Base-by-base conservation (phyloP, 2,797 vertebrate species). In the Spinus olivaceus region DNA sequence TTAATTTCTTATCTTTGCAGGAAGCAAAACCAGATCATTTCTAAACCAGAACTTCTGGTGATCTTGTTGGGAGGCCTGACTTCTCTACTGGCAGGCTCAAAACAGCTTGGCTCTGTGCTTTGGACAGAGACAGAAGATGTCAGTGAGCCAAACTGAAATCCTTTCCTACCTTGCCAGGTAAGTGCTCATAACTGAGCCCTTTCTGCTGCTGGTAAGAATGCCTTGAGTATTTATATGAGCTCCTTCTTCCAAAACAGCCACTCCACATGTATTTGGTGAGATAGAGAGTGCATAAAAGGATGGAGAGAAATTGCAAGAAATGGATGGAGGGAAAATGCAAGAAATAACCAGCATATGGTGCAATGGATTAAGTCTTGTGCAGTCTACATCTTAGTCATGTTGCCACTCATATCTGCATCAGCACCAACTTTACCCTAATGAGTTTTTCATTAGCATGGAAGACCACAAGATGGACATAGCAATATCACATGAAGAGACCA, bases 1-100 rank as follows among this genome's bases (percentile, higher is more conserved):
- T 92, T 28, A 67, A 86, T 88, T 46, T 85, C 85, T 92, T 90
- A 90, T 95, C 85, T 88, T 86, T 72, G 46, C 59, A 84, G 66
- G 70, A 91, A 37, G 32, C 15, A 90, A 92, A 94, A 61, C 53
- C 51, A 84, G 77, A 84, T 28, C 16, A 67, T 74, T 93, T 85
- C 59, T 84, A 81, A 92, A 93, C 79, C 1, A 82, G 61, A 94
- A 86, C 24, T 94, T 88, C 49, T 89, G 41, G 51, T 81, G 80
- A 86, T 87, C 76, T 81, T 82, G n/a, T 50, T 92, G 87, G 60
- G 77, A 37, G 63, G 73, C 47, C 88, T 66, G 51, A 54, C 39
- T 83, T 92, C 35, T 42, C 74, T 56, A 54, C 18, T 83, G 39
- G 60, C 66, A 79, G 32, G 23, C 51, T 47, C 33, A 59, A 78